phyloP scores from a whole-genome alignment of 2,888 invertebrate genomes.

The Hoplodrina ambigua region DNA sequence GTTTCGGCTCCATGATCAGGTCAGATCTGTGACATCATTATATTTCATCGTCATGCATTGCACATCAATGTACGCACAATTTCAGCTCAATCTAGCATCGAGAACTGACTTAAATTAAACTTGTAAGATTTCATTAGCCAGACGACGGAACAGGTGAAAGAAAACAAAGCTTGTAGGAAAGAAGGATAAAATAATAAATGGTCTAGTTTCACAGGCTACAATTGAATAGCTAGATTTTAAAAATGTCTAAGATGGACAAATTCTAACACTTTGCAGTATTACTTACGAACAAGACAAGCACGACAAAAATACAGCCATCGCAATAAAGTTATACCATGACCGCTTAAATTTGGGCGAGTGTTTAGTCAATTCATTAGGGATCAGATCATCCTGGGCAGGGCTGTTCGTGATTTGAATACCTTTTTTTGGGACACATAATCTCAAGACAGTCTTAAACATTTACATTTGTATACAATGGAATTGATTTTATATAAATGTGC shows the following conservation, averaged over 20 bases:
- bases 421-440: constrained; percentile 37
- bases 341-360: constrained; percentile 63
- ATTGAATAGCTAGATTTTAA: not conserved
- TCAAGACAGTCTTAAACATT: constrained; percentile 28
- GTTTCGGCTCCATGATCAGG: no score
- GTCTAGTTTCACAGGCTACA: not conserved
- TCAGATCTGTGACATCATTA: no score
- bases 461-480: constrained; percentile 24
- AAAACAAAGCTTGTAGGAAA: not conserved
- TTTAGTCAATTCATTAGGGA: constrained; percentile 79
- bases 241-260: not conserved
- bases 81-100: no score
- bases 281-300: not conserved
- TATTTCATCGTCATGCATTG: no score
- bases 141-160: no score
- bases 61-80: no score
- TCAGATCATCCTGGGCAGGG: constrained; percentile 30
- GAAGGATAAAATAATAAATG: not conserved
- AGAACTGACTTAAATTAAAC: no score
- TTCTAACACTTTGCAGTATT: not conserved
- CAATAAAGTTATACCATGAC: constrained; percentile 51
- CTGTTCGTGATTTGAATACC: constrained; percentile 27
- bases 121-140: no score
- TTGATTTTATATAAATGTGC: constrained; percentile 28
- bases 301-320: constrained; percentile 37